These are phyloP conservation scores for Micromussa lordhowensis DNA, from an alignment of 92 coral and sea anemone genomes.

Conservation along the genomic window DNA sequence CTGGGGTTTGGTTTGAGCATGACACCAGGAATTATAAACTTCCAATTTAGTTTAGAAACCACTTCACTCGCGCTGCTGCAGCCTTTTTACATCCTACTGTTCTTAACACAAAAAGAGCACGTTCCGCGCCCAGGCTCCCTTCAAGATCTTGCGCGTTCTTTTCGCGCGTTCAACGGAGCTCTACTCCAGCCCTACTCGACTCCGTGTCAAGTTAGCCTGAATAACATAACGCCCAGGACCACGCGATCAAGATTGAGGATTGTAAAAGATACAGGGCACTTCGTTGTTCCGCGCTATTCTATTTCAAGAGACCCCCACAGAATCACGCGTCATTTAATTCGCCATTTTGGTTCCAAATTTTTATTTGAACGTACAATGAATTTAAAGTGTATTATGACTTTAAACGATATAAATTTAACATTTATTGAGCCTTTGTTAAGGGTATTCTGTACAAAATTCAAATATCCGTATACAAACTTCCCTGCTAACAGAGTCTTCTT, in stretches of 20 bases:
- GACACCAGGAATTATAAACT: not conserved
- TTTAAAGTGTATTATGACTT: not conserved
- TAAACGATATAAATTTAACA: constrained; percentile 5
- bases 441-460: constrained; percentile 17
- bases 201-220: not conserved
- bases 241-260: too few species aligned
- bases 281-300: too few species aligned
- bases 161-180: not conserved
- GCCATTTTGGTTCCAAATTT: not conserved
- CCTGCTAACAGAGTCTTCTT: not conserved
- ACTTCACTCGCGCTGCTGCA: not conserved
- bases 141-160: not conserved
- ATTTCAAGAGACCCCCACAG: not conserved
- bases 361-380: constrained; percentile 11
- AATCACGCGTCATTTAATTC: not conserved
- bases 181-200: not conserved
- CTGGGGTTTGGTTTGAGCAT: not conserved
- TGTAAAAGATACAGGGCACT: too few species aligned
- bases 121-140: not conserved
- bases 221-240: too few species aligned
- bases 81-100: too few species aligned
- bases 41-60: not conserved
- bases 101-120: not conserved
- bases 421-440: not conserved
- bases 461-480: not conserved